phyloP scores from a whole-genome alignment of 2,797 vertebrate genomes.

The Gymnodraco acuticeps region DNA sequence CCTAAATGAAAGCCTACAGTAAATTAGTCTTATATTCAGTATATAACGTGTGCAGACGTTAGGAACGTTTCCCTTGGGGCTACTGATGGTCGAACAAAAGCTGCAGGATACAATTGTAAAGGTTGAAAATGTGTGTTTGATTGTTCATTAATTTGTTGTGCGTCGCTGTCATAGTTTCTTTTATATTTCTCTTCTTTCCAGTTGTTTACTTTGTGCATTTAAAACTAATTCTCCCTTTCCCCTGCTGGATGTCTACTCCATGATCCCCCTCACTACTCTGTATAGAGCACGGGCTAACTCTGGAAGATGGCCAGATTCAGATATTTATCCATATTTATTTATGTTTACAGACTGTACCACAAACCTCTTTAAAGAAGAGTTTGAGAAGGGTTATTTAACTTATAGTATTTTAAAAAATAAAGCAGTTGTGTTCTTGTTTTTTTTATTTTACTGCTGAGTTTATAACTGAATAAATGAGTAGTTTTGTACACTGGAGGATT shows the following conservation, averaged over 20 bases:
- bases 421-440: constrained; percentile 41
- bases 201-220: constrained; percentile 39
- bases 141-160: constrained; percentile 42
- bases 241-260: constrained; percentile 40
- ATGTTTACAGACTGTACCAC: constrained; percentile 60
- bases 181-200: constrained; percentile 15
- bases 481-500: constrained; percentile 48
- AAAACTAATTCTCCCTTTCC: constrained; percentile 24
- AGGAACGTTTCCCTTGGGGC: constrained; percentile 45
- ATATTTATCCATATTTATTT: constrained; percentile 81
- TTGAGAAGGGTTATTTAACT: constrained; percentile 57
- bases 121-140: constrained; percentile 41
- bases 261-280: constrained; percentile 47
- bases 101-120: constrained; percentile 52
- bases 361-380: constrained; percentile 32
- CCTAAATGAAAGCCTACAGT: background rate
- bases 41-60: constrained; percentile 25
- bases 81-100: constrained; percentile 24
- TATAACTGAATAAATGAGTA: constrained; percentile 13
- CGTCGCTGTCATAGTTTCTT: constrained; percentile 13
- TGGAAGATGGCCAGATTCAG: constrained; percentile 46
- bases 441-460: constrained; percentile 34
- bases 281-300: constrained; percentile 51
- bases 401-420: constrained; percentile 45
- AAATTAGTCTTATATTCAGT: background rate